Base-by-base conservation (phyloP, 1,140 invertebrate species). In the Ostrea denselamellosa region DNA sequence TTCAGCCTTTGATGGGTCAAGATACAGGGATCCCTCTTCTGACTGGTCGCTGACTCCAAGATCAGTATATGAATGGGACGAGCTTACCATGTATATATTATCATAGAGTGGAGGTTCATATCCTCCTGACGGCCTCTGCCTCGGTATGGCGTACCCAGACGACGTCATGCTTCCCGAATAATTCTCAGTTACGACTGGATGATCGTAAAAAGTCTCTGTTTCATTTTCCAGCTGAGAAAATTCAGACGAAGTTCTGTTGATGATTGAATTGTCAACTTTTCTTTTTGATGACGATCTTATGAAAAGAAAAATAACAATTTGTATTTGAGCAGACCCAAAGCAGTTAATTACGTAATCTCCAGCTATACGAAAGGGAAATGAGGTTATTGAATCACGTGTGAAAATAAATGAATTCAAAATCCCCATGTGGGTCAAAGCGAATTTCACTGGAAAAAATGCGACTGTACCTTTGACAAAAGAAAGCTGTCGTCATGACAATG, bases 141-240 rank as follows among this genome's bases (percentile, higher is more conserved):
- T 77, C 68, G 68, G 68, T 77, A 77, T 77, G 9, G 68, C 68
- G 28, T 77, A 77, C 68, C 68, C 68, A 14, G 68, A 77, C 9
- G 68, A 77, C 10, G 68, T 77, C 28, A 25, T 77, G 28, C 68
- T 77, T 34, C 68, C 28, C 2, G 10, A 3, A 2, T 34, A 14
- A 28, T 77, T 25, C 25, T 14, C 56, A 62, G 56, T n/a, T n/a
- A n/a, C 14, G 5, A 62, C 17, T 7, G 56, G 56, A 62, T 62
- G n/a, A 5, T 62, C 56, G 19, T 62, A 62, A 8, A 62, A 2
- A n/a, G 56, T 62, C 19, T 19, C 5, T 19, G 17, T 19, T 62
- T 62, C 56, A 62, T 2, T 19, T 62, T 62, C 56, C 56, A 62
- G 17, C 56, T 12, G n/a, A 62, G 56, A 62, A 62, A 62, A 19